Base-by-base conservation (phyloP, 1,140 invertebrate genomes). In the Penaeus vannamei region DNA sequence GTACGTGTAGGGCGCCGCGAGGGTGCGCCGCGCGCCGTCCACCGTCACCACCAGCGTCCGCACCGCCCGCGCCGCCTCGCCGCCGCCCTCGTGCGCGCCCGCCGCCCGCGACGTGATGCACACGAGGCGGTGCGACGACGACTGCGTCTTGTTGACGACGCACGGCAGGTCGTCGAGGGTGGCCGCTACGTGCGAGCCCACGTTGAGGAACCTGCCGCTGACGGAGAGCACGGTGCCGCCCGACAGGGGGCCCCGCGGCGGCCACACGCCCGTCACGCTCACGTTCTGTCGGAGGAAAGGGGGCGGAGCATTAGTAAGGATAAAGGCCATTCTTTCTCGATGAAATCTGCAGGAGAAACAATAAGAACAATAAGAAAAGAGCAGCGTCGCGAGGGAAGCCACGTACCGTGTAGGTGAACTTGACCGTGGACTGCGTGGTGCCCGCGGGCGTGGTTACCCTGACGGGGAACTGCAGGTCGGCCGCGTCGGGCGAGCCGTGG, bases 211-310 rank as follows among this genome's bases (percentile, higher is more conserved):
- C 91, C 96, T 95, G 26, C 99, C 99, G 90, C 95, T 96, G 87
- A 99, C 96, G 4, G 97, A 97, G 77, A 99, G 93, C 91, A 96
- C 95, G 0, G 98, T 99, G 2, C 98, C 98, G 36, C 98, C 99
- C 91, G 97, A 98, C 91, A 97, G 95, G 8, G 98, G 98, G 0
- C 98, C 99, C 76, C 97, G 94, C 0, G 95, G 94, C 1, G 99
- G 98, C 93, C 95, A 96, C 82, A 99, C 94, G 12, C 96, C 96
- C 77, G 95, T 95, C 72, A 99, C 93, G 92, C 95, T 94, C 82
- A 98, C 96, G 93, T 97, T 96, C 94, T 94, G 91, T 10, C 22
- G 60, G 36, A 59, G 17, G 90, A 91, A 89, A 88, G 84, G 87
- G 92, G 64, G 84, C 22, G 1, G 1, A 17, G 22, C 36, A 83